Evolutionary conservation across 2,113 vertebrate genomes (phyloP).

Genomic region (Ranitomeya variabilis): DNA sequence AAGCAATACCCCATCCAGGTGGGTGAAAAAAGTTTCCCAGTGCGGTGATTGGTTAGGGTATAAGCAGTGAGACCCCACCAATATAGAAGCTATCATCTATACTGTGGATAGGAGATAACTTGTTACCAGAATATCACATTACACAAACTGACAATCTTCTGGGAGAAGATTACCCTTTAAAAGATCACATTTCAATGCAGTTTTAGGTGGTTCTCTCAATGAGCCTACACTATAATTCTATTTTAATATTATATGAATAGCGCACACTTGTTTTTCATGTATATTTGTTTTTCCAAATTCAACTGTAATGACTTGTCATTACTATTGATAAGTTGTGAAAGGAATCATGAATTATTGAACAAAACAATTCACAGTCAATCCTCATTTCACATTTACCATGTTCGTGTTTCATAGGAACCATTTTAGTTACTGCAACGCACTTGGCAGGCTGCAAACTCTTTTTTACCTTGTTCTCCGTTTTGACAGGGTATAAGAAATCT

Average conservation of each 20-base stretch:
- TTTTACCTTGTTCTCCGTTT: background rate
- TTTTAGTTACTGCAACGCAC: background rate
- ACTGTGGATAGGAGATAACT: too few relatives aligned
- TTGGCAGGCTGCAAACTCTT: background rate
- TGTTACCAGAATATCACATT: too few relatives aligned
- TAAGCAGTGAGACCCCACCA: too few relatives aligned
- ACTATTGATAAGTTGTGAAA: background rate
- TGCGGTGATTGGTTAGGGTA: too few relatives aligned
- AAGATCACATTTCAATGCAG: too few relatives aligned
- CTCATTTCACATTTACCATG: background rate
- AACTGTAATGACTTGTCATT: background rate
- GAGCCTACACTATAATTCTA: background rate
- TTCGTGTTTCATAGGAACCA: background rate
- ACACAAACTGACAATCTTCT: too few relatives aligned
- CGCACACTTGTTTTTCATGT: background rate
- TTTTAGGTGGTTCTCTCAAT: too few relatives aligned
- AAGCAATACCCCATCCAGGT: too few relatives aligned
- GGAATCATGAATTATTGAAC: background rate
- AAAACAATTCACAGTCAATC: background rate
- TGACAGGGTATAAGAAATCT: conserved; percentile 6
- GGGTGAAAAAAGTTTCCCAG: too few relatives aligned
- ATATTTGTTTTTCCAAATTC: background rate
- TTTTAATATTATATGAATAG: background rate
- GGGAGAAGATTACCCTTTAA: too few relatives aligned
- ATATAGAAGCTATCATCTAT: too few relatives aligned